Percentiles rank a stretch among this genome's conserved stretches.
phyloP scores from a whole-genome alignment of 2,888 invertebrate genomes.

The Clusia tigrina region DNA sequence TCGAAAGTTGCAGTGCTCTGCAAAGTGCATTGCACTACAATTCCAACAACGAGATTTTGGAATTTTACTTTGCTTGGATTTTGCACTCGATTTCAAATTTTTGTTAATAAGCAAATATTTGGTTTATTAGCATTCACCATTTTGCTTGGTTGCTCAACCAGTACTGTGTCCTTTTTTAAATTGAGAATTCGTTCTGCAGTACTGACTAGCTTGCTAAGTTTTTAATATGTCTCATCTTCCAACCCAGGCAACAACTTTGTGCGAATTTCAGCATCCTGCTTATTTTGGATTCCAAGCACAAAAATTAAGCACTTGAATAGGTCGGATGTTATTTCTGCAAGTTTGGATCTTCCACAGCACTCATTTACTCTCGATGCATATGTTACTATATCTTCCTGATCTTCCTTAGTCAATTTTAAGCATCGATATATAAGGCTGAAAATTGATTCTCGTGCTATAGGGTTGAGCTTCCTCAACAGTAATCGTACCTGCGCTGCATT shows the following conservation, averaged over 20 bases:
- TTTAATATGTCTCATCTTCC: too few species aligned
- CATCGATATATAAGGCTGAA: not conserved
- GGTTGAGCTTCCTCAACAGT: slow-evolving; percentile 22
- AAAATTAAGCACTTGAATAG: slow-evolving; percentile 2
- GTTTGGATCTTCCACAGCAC: not conserved
- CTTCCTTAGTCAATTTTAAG: not conserved
- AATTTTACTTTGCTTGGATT: too few species aligned
- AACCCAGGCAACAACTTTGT: not conserved
- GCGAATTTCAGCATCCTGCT: not conserved
- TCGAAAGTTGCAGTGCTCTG: too few species aligned
- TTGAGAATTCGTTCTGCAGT: too few species aligned
- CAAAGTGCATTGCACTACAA: too few species aligned
- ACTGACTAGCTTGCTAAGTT: not conserved
- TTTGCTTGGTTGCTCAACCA: too few species aligned
- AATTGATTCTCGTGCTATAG: too few species aligned
- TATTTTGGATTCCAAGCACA: not conserved
- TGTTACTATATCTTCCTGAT: slow-evolving; percentile 19
- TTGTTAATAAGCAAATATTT: too few species aligned
- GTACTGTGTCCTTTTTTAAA: too few species aligned
- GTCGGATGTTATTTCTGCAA: not conserved
- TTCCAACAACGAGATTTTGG: too few species aligned
- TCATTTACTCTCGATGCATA: slow-evolving; percentile 24
- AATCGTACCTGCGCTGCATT: slow-evolving; percentile 21
- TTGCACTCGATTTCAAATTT: too few species aligned
- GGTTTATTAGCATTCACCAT: too few species aligned